Evolutionary conservation across 1,140 invertebrate species (phyloP).

Genomic region (Drosophila pectinifera): DNA sequence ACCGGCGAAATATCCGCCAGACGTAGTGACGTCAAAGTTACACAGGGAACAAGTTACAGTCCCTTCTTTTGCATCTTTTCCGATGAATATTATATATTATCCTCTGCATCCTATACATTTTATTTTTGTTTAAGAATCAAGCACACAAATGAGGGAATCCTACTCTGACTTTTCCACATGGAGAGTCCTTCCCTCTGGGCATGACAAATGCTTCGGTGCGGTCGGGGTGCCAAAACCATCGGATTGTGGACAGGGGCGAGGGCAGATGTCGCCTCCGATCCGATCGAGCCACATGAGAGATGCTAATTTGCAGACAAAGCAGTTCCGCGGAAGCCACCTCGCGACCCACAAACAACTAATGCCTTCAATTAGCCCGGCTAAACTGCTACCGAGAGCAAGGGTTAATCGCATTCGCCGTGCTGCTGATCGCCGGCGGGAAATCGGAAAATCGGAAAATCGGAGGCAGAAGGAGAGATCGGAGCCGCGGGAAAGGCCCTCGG

Average conservation of each 20-base stretch:
- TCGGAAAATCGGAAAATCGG: neutral
- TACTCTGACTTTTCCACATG: constrained; percentile 14
- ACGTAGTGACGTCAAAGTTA: constrained; percentile 40
- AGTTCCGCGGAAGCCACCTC: constrained; percentile 59
- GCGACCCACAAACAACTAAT: constrained; percentile 82
- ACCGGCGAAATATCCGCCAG: constrained; percentile 34
- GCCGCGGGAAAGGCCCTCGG: constrained; percentile 52
- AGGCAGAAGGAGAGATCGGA: neutral
- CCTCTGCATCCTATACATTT: too few species aligned
- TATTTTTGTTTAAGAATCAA: constrained; percentile 4
- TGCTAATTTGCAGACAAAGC: constrained; percentile 72
- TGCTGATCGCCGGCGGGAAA: constrained; percentile 56
- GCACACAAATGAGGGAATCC: constrained; percentile 13
- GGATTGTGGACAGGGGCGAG: constrained; percentile 54
- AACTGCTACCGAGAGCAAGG: constrained; percentile 62
- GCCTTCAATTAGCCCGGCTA: constrained; percentile 76
- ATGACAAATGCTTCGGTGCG: constrained; percentile 56
- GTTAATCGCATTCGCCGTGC: constrained; percentile 70
- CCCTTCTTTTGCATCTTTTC: neutral
- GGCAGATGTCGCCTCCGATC: constrained; percentile 50
- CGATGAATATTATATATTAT: too few species aligned
- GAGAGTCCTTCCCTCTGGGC: constrained; percentile 11
- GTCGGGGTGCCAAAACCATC: constrained; percentile 56
- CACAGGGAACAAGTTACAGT: neutral
- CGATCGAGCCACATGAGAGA: constrained; percentile 54